phyloP scores from a whole-genome alignment of 2,113 vertebrate genomes.

The Callithrix jacchus region DNA sequence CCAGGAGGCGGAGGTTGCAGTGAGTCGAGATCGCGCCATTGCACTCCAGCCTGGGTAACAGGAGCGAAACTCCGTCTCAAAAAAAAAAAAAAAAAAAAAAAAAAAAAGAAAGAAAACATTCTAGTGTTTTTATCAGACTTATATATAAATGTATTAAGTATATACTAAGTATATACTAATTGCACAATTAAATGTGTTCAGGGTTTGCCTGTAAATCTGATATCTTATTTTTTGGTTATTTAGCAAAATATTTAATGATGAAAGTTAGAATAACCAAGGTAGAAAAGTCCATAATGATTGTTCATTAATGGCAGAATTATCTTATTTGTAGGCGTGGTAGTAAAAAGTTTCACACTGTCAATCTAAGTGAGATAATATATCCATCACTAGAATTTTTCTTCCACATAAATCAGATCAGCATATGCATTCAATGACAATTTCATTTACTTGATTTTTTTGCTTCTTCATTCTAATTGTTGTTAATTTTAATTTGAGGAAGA shows the following conservation, averaged over 20 bases:
- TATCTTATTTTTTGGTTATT: background rate
- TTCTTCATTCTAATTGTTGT: background rate
- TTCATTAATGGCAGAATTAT: background rate
- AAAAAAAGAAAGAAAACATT: background rate
- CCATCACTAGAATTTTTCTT: background rate
- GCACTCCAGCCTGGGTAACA: too few relatives aligned
- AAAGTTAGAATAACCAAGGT: background rate
- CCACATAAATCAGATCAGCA: background rate
- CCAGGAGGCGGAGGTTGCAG: too few relatives aligned
- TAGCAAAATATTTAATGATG: background rate
- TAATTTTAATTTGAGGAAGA: background rate
- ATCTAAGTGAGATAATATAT: background rate
- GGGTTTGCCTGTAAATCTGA: background rate
- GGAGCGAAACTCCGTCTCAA: too few relatives aligned
- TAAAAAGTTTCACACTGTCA: background rate
- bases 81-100: too few relatives aligned
- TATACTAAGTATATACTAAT: background rate
- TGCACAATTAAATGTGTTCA: background rate
- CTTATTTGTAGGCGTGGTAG: background rate
- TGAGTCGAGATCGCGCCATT: too few relatives aligned
- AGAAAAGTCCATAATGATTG: background rate
- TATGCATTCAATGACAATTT: background rate
- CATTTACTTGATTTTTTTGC: background rate
- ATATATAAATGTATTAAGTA: background rate
- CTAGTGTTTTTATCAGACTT: background rate